Evolutionary conservation across 2,113 vertebrate genomes (phyloP).

Genomic region (Campylomormyrus numenius): DNA sequence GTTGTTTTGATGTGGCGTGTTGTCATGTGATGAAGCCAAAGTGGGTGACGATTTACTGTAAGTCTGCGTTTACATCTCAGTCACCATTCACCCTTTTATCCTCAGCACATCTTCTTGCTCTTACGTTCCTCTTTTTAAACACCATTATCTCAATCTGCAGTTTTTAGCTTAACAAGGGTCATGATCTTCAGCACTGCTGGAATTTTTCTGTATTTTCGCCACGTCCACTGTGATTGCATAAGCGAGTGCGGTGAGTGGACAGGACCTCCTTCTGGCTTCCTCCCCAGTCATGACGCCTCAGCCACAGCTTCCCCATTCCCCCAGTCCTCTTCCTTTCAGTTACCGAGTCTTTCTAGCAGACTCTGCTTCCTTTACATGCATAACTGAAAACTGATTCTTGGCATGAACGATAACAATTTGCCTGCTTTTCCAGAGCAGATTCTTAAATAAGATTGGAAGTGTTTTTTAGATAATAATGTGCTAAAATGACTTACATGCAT

Average conservation of each 20-base stretch:
- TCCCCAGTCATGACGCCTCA: neutral
- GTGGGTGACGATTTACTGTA: neutral
- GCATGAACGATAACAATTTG: neutral
- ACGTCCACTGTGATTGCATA: neutral
- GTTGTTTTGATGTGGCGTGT: neutral
- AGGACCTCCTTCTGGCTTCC: neutral
- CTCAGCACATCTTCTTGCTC: neutral
- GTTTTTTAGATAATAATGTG: neutral
- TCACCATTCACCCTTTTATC: neutral
- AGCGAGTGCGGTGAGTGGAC: neutral
- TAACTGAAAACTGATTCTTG: neutral
- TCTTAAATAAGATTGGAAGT: neutral
- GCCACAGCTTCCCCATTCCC: neutral
- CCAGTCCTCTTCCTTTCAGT: neutral
- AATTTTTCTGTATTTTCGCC: neutral
- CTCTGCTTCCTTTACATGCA: neutral
- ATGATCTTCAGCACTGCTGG: neutral
- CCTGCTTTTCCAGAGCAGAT: neutral
- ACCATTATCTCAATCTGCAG: neutral
- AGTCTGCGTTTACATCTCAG: neutral
- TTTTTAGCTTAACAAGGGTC: neutral
- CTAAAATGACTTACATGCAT: neutral
- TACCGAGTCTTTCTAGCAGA: neutral
- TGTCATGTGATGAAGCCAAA: neutral
- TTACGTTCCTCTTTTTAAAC: neutral